These are phyloP conservation scores for Lerema accius DNA, from an alignment of 1,140 invertebrate species.

Conservation along the genomic window DNA sequence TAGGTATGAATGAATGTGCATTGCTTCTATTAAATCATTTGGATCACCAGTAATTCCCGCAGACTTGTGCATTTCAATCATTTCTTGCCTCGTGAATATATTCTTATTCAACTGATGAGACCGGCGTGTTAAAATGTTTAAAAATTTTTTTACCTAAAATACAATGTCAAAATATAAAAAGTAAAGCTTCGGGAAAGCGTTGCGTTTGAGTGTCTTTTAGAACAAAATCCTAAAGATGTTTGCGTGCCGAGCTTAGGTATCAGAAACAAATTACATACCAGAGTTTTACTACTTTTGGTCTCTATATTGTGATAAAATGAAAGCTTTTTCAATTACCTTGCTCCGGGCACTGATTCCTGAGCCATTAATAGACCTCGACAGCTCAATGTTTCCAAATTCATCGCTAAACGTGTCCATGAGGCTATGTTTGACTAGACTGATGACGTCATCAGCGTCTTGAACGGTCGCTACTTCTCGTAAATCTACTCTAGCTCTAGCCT, in stretches of 20 bases:
- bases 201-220: too few species aligned
- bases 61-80: constrained; percentile 87
- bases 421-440: constrained; percentile 93
- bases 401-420: constrained; percentile 90
- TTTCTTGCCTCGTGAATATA: constrained; percentile 89
- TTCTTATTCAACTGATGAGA: constrained; percentile 86
- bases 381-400: constrained; percentile 87
- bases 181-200: background rate
- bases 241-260: too few species aligned
- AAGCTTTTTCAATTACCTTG: constrained; percentile 84
- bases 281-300: too few species aligned
- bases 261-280: too few species aligned
- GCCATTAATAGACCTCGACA: constrained; percentile 87
- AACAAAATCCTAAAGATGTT: too few species aligned
- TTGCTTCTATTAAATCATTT: constrained; percentile 86
- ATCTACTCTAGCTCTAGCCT: constrained; percentile 94
- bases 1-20: constrained; percentile 94
- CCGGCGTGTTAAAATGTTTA: constrained; percentile 87
- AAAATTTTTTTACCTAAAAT: constrained; percentile 89
- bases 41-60: constrained; percentile 86
- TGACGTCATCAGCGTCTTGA: constrained; percentile 92
- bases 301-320: too few species aligned
- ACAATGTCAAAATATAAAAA: too few species aligned
- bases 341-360: constrained; percentile 88
- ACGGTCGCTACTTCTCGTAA: constrained; percentile 90